Evolutionary conservation across 2,113 vertebrate species (phyloP), one percentile per base, ranked within the genome.

Genomic region (Calypte anna): DNA sequence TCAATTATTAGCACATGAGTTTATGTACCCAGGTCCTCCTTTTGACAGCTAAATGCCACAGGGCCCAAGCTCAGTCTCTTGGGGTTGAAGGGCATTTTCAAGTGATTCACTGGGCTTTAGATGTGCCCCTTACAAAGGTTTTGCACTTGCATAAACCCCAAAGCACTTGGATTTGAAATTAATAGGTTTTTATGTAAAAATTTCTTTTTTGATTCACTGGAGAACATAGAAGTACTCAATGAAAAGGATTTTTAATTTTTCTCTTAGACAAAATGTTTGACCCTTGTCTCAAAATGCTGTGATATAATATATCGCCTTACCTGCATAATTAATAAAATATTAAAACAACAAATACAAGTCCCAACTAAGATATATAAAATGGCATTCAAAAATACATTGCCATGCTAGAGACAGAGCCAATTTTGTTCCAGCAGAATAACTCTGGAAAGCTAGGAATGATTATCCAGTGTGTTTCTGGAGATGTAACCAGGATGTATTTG

Each of bases 1-100:
- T 94, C 93, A 86, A 68, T 91, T 90, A 93, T 59, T 63, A 91
- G 88, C 86, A 90, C 76, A 36, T 86, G 79, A 80, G 59, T 15
- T n/a, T 61, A 40, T 36, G 79, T 51, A 92, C 31, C 68, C 44
- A 36, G 33, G 55, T 67, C 79, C 68, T 86, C 57, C 48, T 86
- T 79, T 81, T 75, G 78, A 86, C 76, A 88, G 59, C 57, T 75
- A 12, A 90, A 81, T 69, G 90, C 86, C 50, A 57, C 76, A 69
- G 82, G 79, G 57, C 57, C 17, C 20, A 33, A 31, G 36, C 57
- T 91, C 69, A 91, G 57, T 76, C 82, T 66, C 76, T 78, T 28
- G 72, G 55, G 54, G 17, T 64, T 93, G 90, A 78, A 94, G 82
- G 75, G 22, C 57, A 57, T 53, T 83, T 96, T 81, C 27, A 53